Base-by-base conservation (phyloP, 2,797 vertebrate genomes). In the Spondyliosoma cantharus region DNA sequence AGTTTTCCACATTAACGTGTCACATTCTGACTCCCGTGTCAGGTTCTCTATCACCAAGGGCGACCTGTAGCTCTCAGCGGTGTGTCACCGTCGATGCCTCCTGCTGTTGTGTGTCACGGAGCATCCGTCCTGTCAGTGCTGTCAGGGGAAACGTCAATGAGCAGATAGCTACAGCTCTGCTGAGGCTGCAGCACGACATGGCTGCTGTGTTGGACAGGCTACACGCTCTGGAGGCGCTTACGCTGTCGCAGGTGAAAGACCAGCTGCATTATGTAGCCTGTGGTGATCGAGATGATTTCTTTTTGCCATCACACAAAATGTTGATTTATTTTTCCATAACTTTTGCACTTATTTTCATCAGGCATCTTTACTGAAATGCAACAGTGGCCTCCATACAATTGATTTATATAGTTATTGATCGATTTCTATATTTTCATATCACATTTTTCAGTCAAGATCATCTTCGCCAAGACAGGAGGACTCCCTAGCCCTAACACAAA, bases 181-280 rank as follows among this genome's bases (percentile, higher is more conserved):
- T 96, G 85, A 90, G 93, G 69, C 80, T 99, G 86, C 97, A 99
- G 81, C 95, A 95, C 6, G 96, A 99, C 90, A 98, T 99, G 98
- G 93, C 95, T 90, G 93, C 92, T 0, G 96, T 97, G 66, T 90
- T 97, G 45, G 96, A 96, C 87, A 95, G 96, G 84, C 90, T 99
- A 63, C 95, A 96, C 2, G 85, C 94, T 22, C 93, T 98, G 91
- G 97, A 99, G 87, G 92, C 89, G 0, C 93, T 94, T 19, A 93
- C 95, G 0, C 87, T 94, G 22, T 94, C 96, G 0, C 96, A 97
- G 96, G 97, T 98, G 83, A 92, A 71, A 54, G 4, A 64, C 7
- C 50, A 3, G 0, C 20, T 25, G 25, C 42, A 24, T 48, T n/a
- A 4, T 54, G 13, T 5, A 27, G 3, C 3, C 7, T 48, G 19